A percentile compares a stretch with the other conserved stretches of the same genome.
phyloP scores from a whole-genome alignment of 2,113 vertebrate species.

The Heterocephalus glaber region DNA sequence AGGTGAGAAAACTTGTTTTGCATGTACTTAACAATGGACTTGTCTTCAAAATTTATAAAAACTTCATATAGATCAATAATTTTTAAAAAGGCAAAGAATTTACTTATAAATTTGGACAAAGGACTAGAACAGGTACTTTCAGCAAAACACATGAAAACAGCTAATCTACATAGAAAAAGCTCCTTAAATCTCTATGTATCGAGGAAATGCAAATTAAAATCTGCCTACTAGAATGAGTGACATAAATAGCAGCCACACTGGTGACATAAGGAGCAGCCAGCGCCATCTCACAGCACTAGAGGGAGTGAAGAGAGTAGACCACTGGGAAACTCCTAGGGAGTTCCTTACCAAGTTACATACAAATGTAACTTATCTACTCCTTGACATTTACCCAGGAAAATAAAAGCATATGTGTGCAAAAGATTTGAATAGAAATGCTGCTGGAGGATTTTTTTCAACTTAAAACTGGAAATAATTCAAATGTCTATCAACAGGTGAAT shows the following conservation, averaged over 20 bases:
- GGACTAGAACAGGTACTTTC: neutral
- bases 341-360: neutral
- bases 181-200: neutral
- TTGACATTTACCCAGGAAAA: neutral
- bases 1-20: neutral
- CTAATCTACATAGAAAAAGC: neutral
- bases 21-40: neutral
- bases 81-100: neutral
- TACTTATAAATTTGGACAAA: neutral
- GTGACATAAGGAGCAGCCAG: no score
- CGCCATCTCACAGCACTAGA: neutral
- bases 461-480: neutral
- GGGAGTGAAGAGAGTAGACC: neutral
- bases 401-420: neutral
- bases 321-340: neutral
- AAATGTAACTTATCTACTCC: neutral
- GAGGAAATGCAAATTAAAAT: neutral
- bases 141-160: neutral
- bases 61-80: neutral
- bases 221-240: neutral
- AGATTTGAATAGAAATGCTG: neutral
- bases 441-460: neutral
- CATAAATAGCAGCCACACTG: neutral
- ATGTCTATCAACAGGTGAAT: neutral
- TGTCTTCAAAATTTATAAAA: constrained; percentile 13